These are phyloP conservation scores for Teleogryllus occipitalis DNA, from an alignment of 1,140 invertebrate species.

Conservation along the genomic window DNA sequence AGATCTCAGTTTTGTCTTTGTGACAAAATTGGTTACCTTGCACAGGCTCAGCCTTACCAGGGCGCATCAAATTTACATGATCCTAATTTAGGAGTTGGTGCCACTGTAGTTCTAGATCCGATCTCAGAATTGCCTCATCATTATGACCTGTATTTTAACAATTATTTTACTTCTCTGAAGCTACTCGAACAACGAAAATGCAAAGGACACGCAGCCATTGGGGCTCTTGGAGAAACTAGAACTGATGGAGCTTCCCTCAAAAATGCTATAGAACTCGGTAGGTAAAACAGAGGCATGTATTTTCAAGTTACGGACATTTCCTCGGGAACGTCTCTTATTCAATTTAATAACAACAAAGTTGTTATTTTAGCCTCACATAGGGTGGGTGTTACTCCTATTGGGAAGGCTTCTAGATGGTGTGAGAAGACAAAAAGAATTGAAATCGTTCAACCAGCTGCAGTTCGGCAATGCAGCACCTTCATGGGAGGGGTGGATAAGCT, in stretches of 20 bases:
- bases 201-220: neutral
- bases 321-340: neutral
- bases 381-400: neutral
- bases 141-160: neutral
- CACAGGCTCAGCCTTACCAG: neutral
- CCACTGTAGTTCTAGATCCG: neutral
- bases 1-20: neutral
- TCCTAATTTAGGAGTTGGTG: neutral
- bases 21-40: neutral
- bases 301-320: neutral
- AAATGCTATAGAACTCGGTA: no score
- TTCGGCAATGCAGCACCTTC: neutral
- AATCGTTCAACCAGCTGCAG: neutral
- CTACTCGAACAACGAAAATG: neutral
- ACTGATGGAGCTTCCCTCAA: neutral
- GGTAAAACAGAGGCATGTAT: neutral
- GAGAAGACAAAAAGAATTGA: neutral
- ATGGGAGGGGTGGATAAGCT: neutral
- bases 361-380: neutral
- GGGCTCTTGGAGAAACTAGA: neutral
- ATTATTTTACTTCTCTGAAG: constrained; percentile 2
- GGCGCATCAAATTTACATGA: neutral
- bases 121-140: neutral
- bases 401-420: neutral
- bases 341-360: neutral